Evolutionary conservation across 2,797 vertebrate genomes (phyloP).

Genomic region (Brachymystax lenok): DNA sequence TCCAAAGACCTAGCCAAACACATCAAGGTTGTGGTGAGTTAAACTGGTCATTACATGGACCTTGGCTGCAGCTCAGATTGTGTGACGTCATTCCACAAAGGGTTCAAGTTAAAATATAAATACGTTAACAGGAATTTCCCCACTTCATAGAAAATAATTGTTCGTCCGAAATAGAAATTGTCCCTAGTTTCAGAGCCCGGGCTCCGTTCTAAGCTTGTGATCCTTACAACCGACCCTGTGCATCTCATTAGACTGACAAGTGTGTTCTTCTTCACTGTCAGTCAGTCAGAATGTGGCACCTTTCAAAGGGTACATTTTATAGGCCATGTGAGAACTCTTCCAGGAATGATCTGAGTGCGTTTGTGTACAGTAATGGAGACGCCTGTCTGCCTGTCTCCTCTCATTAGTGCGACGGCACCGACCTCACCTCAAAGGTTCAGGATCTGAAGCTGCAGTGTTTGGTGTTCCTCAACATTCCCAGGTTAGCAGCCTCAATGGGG

Average conservation of each 20-base stretch:
- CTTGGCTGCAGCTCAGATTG: too few species aligned
- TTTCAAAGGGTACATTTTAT: neutral
- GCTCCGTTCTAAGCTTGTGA: too few species aligned
- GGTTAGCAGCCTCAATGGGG: slow-evolving; percentile 65
- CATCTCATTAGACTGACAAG: neutral
- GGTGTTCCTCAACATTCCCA: slow-evolving; percentile 96
- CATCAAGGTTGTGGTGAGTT: slow-evolving; percentile 89
- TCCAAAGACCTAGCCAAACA: slow-evolving; percentile 96
- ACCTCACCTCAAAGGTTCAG: slow-evolving; percentile 94
- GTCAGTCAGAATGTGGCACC: neutral
- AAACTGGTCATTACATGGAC: too few species aligned
- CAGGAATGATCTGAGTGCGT: neutral
- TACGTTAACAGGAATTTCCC: too few species aligned
- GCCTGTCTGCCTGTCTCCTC: neutral
- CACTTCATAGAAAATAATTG: too few species aligned
- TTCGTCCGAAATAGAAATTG: too few species aligned
- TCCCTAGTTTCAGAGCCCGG: too few species aligned
- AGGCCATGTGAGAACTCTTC: neutral
- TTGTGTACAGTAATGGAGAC: neutral
- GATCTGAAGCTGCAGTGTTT: slow-evolving; percentile 94
- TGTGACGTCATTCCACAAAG: too few species aligned
- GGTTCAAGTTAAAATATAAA: too few species aligned
- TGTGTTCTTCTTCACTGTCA: neutral
- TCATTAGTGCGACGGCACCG: slow-evolving; percentile 87
- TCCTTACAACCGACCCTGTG: neutral